Conservation (phyloP, 2,113 vertebrate species). For the Aptenodytes patagonicus region DNA sequence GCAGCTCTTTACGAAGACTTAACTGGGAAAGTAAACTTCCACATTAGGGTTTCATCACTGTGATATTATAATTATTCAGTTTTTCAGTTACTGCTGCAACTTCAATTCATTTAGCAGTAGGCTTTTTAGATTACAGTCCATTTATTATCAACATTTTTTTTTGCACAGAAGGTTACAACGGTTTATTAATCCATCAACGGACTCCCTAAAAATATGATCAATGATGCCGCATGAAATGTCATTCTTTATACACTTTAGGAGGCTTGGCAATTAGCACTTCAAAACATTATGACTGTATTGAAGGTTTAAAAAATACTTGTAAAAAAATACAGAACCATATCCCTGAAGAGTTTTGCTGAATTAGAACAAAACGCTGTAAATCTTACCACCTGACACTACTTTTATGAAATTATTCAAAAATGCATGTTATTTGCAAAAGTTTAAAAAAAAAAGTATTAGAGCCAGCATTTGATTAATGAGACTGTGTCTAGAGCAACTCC, state of each 20-base stretch:
- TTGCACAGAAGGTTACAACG: slow-evolving; percentile 64
- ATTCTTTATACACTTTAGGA: slow-evolving; percentile 70
- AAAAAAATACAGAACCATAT: background rate
- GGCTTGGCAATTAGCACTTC: slow-evolving; percentile 63
- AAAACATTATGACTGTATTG: slow-evolving; percentile 50
- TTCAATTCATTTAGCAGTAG: slow-evolving; percentile 71
- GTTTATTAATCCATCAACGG: slow-evolving; percentile 75
- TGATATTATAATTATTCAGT: slow-evolving; percentile 34
- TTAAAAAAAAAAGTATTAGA: background rate
- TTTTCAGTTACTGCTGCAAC: slow-evolving; percentile 51
- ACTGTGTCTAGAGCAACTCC: slow-evolving; percentile 7
- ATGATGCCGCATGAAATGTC: slow-evolving; percentile 61
- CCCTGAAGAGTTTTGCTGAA: slow-evolving; percentile 49
- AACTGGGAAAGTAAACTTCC: background rate
- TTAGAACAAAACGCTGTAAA: slow-evolving; percentile 62
- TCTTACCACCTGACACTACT: slow-evolving; percentile 41
- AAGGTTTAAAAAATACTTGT: slow-evolving; percentile 33
- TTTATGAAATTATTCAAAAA: slow-evolving; percentile 46
- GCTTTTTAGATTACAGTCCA: slow-evolving; percentile 63
- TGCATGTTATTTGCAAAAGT: slow-evolving; percentile 51
- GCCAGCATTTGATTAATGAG: slow-evolving; percentile 61
- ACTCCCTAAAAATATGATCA: slow-evolving; percentile 73
- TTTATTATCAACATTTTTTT: slow-evolving; percentile 71
- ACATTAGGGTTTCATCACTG: background rate
- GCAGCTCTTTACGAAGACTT: background rate